Percentiles rank a stretch among this genome's conserved stretches.
These are phyloP conservation scores for Lepetodrilus schrolli DNA, from an alignment of 2,888 invertebrate genomes.

Conservation along the genomic window DNA sequence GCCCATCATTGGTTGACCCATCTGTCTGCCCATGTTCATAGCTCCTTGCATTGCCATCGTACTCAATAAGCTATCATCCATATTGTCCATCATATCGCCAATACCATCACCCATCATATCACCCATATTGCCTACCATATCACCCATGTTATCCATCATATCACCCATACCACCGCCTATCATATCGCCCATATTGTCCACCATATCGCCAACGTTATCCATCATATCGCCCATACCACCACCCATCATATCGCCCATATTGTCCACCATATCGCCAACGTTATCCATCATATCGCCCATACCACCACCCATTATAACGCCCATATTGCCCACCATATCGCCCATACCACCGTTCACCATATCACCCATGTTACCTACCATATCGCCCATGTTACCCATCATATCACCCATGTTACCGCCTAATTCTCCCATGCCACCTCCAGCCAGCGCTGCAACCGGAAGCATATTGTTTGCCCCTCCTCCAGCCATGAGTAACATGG, in stretches of 20 bases:
- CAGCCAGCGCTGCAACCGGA: background rate
- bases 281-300: conserved; percentile 19
- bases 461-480: background rate
- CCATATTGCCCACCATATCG: conserved; percentile 25
- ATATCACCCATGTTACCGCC: too few species aligned
- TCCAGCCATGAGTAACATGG: conserved; percentile 14
- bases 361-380: background rate
- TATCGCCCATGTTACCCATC: conserved; percentile 17
- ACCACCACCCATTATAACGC: conserved; percentile 15
- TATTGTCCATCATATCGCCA: background rate
- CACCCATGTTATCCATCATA: conserved; percentile 6
- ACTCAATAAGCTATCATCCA: background rate
- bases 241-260: conserved; percentile 27
- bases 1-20: background rate
- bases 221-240: conserved; percentile 22
- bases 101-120: background rate
- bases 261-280: conserved; percentile 23
- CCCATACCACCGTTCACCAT: background rate
- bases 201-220: background rate
- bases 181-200: conserved; percentile 28
- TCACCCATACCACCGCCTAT: conserved; percentile 26
- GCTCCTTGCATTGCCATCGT: background rate
- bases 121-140: background rate
- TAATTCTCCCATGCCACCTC: too few species aligned
- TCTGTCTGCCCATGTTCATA: background rate